Conservation (phyloP, 2,797 vertebrate genomes). For the Danio kyathit region DNA sequence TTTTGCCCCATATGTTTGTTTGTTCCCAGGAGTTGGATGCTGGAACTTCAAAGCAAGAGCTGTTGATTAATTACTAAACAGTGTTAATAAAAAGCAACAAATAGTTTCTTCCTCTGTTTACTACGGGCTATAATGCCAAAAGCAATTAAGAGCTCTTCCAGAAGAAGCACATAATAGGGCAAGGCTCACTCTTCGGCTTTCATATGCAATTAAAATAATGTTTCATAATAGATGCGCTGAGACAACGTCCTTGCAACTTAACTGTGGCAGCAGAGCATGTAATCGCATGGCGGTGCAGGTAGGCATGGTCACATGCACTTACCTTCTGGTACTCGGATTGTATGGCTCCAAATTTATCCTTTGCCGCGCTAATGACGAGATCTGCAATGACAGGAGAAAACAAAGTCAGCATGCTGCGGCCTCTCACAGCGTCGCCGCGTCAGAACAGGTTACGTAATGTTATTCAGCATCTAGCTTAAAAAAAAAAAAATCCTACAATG, state of each 20-base stretch:
- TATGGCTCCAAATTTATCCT: conserved; percentile 79
- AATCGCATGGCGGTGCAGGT: conserved; percentile 11
- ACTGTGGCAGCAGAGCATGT: neutral
- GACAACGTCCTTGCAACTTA: conserved; percentile 26
- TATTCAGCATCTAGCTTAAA: conserved; percentile 20
- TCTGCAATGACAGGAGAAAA: conserved; percentile 72
- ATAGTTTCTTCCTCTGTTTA: conserved; percentile 42
- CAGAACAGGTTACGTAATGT: conserved; percentile 46
- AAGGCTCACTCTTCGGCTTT: conserved; percentile 40
- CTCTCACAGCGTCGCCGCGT: neutral
- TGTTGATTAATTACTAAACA: conserved; percentile 51
- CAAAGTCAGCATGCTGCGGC: conserved; percentile 38
- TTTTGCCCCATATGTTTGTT: conserved; percentile 10
- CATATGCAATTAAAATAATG: conserved; percentile 53
- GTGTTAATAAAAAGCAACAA: conserved; percentile 43
- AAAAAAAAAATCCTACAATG: conserved; percentile 32
- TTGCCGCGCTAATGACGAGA: conserved; percentile 78
- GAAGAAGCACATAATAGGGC: conserved; percentile 29
- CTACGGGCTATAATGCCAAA: conserved; percentile 54
- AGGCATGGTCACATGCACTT: conserved; percentile 56
- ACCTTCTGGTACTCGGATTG: conserved; percentile 83
- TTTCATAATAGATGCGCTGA: conserved; percentile 39
- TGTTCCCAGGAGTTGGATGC: conserved; percentile 27
- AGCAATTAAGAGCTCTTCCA: conserved; percentile 56
- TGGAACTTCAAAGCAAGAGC: conserved; percentile 43